Base-by-base conservation (phyloP, 2,888 invertebrate genomes). In the Amiota communis region DNA sequence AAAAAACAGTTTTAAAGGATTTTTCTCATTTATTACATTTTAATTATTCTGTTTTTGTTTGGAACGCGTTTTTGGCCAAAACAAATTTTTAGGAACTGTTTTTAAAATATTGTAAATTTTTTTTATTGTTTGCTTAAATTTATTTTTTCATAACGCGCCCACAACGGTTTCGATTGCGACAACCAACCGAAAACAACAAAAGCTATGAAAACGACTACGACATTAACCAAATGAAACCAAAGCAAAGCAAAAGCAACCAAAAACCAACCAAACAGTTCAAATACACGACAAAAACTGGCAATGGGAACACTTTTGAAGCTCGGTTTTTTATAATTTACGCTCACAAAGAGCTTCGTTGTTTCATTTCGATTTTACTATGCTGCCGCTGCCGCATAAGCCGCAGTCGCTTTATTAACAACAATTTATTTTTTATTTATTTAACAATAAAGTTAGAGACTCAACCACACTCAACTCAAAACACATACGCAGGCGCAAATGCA, bases 301-400 rank as follows among this genome's bases (percentile, higher is more conserved):
- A 79, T 87, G 83, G 86, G 83, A 87, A 86, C 84, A 86, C 81
- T 83, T 84, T 80, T 71, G 71, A 67, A 77, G 75, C 78, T 79
- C 76, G 83, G 86, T 87, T 87, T 87, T 87, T 86, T 87, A 87
- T 87, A 80, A 87, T 78, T 85, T 86, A 79, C 78, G 80, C 78
- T 79, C 80, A 87, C 87, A 87, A 87, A 83, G 86, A 81, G 77
- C 74, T 76, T 82, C 81, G 82, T 87, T 87, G 87, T 86, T 80
- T 67, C 75, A 51, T 51, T 49, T 67, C 36, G 61, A 3, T 20
- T 20, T 23, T 63, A 36, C 61, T 13, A n/a, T n/a, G 53, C 13
- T 6, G 53, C 53, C 13, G 53, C 53, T 1, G 53, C n/a, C n/a
- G 6, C 53, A 4, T 2, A 6, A 6, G 53, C 53, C 8, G 2